Base-by-base conservation (phyloP, 2,113 vertebrate species). In the Brachypteracias leptosomus region DNA sequence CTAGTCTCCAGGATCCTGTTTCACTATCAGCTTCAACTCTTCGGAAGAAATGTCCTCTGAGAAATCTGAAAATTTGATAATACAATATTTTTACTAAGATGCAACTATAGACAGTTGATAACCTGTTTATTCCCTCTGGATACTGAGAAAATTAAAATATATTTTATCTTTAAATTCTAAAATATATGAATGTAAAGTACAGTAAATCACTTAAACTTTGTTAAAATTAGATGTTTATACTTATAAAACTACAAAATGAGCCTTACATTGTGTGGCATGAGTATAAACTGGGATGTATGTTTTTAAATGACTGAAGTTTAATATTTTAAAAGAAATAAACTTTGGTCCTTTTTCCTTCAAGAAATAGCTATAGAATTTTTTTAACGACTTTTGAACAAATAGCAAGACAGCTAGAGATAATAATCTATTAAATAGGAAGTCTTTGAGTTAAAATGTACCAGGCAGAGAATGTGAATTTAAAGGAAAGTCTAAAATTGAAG, bases 101-200 rank as follows among this genome's bases (percentile, higher is more conserved):
- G n/a, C 10, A 57, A 49, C 19, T 49, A 28, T 19, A 85, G 24
- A n/a, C 14, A 42, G 20, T 55, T 93, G 20, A 67, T 19, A 35
- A 47, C 19, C 55, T 67, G n/a, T 67, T 90, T 68, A 80, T 74
- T 95, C 42, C 29, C 38, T 51, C 46, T 24, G 13, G 68, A 71
- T 36, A 84, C 20, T 72, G 17, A 36, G 13, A 85, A 89, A 95
- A 90, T 63, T 4, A 49, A 82, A 79, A 89, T 16, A 16, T 49
- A 40, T 85, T 93, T 94, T 70, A 9, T 42, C 35, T 88, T 15
- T 75, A 87, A 93, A 89, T 82, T 94, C n/a, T 80, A 79, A 88
- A 52, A 58, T n/a, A 77, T 22, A 65, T 33, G 47, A 8, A 26
- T 52, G 25, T 26, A 33, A 57, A 88, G 7, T 77, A 91, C 85